Percentiles rank a stretch among this genome's conserved stretches.
Conservation (phyloP, 2,113 vertebrate species). For the Origma solitaria region DNA sequence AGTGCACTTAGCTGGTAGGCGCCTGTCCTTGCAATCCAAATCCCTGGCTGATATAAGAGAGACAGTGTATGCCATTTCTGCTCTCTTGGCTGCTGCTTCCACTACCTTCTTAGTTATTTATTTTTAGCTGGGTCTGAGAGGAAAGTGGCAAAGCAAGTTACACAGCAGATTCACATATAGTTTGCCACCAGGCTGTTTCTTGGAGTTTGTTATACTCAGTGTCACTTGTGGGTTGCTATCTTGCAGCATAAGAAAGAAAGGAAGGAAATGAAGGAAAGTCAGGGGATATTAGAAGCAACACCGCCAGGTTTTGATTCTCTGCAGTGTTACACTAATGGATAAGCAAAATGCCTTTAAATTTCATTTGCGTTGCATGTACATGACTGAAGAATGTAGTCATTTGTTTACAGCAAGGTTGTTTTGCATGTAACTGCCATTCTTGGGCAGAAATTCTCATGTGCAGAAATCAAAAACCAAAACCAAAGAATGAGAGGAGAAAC, state of each 20-base stretch:
- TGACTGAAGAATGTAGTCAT: neutral
- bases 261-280: neutral
- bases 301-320: neutral
- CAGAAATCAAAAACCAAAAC: neutral
- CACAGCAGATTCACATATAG: neutral
- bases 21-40: neutral
- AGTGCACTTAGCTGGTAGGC: neutral
- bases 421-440: neutral
- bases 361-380: neutral
- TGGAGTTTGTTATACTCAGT: neutral
- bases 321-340: neutral
- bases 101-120: neutral
- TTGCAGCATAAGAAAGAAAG: neutral
- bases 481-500: neutral
- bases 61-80: neutral
- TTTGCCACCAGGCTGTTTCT: neutral
- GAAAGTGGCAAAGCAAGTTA: neutral
- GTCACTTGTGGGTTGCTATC: neutral
- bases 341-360: neutral
- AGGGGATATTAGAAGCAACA: neutral
- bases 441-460: neutral
- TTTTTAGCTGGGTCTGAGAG: neutral
- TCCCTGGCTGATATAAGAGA: neutral
- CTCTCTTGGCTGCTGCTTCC: neutral
- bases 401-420: neutral